Base-by-base conservation (phyloP, 2,888 invertebrate species). In the Flabesymbios commensalis region DNA sequence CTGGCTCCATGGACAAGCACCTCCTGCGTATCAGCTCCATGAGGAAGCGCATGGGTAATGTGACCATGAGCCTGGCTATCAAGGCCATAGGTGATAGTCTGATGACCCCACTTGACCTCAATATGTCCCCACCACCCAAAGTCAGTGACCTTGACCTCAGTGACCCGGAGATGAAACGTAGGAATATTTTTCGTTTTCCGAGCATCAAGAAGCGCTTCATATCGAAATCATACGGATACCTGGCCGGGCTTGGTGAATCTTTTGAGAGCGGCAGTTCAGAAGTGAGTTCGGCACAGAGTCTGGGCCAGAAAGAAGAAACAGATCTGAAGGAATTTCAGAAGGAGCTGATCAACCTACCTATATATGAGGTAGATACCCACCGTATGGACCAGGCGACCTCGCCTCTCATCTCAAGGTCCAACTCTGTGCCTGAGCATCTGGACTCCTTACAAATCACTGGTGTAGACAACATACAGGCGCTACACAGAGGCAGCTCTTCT, bases 271-370 rank as follows among this genome's bases (percentile, higher is more conserved):
- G 43, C 26, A 51, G 41, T 29, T 54, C 63, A 17, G 47, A 39
- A 19, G 39, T 39, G 10, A 60, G 49, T 49, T 32, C 47, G 14
- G 48, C 42, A 3, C 43, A 53, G n/a, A 59, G 51, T 28, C n/a
- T 42, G 7, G 57, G 5, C 1, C 48, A 49, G 22, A 41, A 51
- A 22, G 22, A 59, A 24, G 42, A 54, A 4, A 29, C 52, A 59
- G 86, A 86, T 72, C 85, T 87, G 45, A 78, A 84, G 32, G 86
- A 86, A 41, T 86, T 87, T 72, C 86, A 87, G 75, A 79, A 85
- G 66, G 86, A 86, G 69, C 79, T 87, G 28, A 87, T 86, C 71
- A 87, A 87, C 74, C 77, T 87, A 60, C 87, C 87, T 0, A 79
- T 77, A 2, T 81, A 79, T 68, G 80, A 79, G 43, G 75, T 81